Evolutionary conservation across 1,140 invertebrate genomes (phyloP).

Genomic region (Neocloeon triangulifer): DNA sequence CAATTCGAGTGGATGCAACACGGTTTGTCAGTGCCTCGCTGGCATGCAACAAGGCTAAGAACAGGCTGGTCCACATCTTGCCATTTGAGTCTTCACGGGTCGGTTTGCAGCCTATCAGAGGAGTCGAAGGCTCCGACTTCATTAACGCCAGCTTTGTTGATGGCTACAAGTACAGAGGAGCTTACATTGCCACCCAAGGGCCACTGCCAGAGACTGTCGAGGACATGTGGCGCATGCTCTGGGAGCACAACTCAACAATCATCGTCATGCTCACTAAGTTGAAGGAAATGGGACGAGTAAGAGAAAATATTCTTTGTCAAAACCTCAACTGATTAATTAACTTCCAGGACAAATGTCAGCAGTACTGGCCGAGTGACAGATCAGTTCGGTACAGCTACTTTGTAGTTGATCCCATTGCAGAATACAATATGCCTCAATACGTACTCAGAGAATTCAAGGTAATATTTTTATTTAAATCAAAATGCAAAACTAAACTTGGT

Average conservation of each 20-base stretch:
- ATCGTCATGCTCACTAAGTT: slow-evolving; percentile 97
- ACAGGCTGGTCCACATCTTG: slow-evolving; percentile 88
- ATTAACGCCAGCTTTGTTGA: slow-evolving; percentile 98
- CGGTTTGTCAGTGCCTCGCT: slow-evolving; percentile 84
- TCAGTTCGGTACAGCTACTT: slow-evolving; percentile 91
- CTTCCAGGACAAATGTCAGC: slow-evolving; percentile 83
- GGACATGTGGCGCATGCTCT: slow-evolving; percentile 98
- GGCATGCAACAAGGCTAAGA: slow-evolving; percentile 94
- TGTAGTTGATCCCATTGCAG: slow-evolving; percentile 95
- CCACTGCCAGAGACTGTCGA: slow-evolving; percentile 88
- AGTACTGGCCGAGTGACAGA: slow-evolving; percentile 96
- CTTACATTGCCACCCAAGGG: slow-evolving; percentile 97
- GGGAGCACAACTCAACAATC: slow-evolving; percentile 99
- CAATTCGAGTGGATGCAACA: slow-evolving; percentile 82
- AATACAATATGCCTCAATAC: slow-evolving; percentile 99
- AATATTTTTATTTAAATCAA: too few species aligned
- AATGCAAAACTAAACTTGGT: too few species aligned
- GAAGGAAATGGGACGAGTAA: slow-evolving; percentile 86
- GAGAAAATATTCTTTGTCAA: slow-evolving; percentile 13
- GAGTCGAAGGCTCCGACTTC: slow-evolving; percentile 91
- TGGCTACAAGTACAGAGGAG: slow-evolving; percentile 71
- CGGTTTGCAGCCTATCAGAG: slow-evolving; percentile 72
- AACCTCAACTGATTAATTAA: not conserved
- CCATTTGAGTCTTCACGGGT: slow-evolving; percentile 92
- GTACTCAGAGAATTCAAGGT: slow-evolving; percentile 97